Percentiles rank a stretch among this genome's conserved stretches.
These are phyloP conservation scores for Orchesella cincta DNA, from an alignment of 1,140 invertebrate species.

Conservation along the genomic window DNA sequence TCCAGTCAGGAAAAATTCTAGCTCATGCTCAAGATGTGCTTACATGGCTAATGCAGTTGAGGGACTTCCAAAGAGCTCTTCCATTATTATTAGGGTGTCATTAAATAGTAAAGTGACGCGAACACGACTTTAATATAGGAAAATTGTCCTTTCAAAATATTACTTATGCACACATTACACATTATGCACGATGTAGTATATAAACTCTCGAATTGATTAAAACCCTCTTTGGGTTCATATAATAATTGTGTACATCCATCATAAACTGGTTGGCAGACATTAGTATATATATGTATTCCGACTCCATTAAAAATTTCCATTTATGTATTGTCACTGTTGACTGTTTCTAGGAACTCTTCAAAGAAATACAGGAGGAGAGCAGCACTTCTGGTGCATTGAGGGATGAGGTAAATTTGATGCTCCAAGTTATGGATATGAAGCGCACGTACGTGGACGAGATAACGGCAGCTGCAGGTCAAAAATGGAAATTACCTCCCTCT, in stretches of 20 bases:
- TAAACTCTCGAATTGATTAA: too few relatives aligned
- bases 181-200: too few relatives aligned
- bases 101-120: background rate
- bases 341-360: constrained; percentile 65
- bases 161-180: too few relatives aligned
- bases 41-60: background rate
- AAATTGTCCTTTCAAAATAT: too few relatives aligned
- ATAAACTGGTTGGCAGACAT: too few relatives aligned
- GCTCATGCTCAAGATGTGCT: background rate
- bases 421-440: constrained; percentile 66
- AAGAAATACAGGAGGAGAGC: constrained; percentile 68
- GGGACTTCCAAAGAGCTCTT: background rate
- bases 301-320: too few relatives aligned
- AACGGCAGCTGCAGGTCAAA: constrained; percentile 63
- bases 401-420: constrained; percentile 68
- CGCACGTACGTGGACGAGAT: constrained; percentile 63
- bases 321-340: too few relatives aligned
- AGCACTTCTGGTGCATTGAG: constrained; percentile 59
- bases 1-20: background rate
- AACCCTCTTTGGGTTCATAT: too few relatives aligned
- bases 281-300: too few relatives aligned
- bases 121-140: background rate
- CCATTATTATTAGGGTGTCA: constrained; percentile 5
- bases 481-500: constrained; percentile 70
- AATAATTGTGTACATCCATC: too few relatives aligned